Percentiles rank a stretch among this genome's conserved stretches.
These are phyloP conservation scores for Tiaroga cobitis DNA, from an alignment of 2,797 vertebrate genomes.

Conservation along the genomic window DNA sequence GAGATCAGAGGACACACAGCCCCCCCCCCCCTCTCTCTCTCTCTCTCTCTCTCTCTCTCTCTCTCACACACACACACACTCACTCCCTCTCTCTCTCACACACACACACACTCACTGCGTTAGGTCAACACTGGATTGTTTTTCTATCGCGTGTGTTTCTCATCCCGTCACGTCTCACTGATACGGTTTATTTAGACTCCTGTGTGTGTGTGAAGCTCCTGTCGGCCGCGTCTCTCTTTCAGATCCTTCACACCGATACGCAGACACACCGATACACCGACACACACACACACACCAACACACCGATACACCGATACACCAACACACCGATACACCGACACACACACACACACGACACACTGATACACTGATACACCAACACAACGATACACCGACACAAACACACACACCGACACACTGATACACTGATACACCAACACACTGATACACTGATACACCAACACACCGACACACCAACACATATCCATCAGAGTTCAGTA, in stretches of 20 bases:
- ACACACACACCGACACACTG: rapidly evolving
- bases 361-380: rapidly evolving
- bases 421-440: too few relatives aligned
- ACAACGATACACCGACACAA: too few relatives aligned
- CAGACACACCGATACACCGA: too few relatives aligned
- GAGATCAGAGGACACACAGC: background rate
- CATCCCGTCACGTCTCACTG: constrained; percentile 20
- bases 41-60: too few relatives aligned
- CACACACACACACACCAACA: too few relatives aligned
- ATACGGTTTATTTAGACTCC: constrained; percentile 31
- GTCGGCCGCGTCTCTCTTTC: constrained; percentile 45
- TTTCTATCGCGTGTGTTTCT: constrained; percentile 4
- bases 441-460: too few relatives aligned
- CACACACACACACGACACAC: too few relatives aligned
- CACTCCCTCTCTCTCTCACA: too few relatives aligned
- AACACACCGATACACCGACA: background rate
- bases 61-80: too few relatives aligned
- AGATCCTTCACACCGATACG: constrained; percentile 25
- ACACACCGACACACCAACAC: background rate
- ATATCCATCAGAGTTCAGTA: constrained; percentile 35
- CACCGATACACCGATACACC: too few relatives aligned
- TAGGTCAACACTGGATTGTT: constrained; percentile 30
- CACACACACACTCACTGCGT: background rate
- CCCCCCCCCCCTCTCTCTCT: too few relatives aligned
- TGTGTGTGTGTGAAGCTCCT: constrained; percentile 20